Evolutionary conservation across 30 jellyfish, hydroid and myxozoan species (phyloP), one percentile per base, ranked within the genome.

Genomic region (Chironex yamaguchii): DNA sequence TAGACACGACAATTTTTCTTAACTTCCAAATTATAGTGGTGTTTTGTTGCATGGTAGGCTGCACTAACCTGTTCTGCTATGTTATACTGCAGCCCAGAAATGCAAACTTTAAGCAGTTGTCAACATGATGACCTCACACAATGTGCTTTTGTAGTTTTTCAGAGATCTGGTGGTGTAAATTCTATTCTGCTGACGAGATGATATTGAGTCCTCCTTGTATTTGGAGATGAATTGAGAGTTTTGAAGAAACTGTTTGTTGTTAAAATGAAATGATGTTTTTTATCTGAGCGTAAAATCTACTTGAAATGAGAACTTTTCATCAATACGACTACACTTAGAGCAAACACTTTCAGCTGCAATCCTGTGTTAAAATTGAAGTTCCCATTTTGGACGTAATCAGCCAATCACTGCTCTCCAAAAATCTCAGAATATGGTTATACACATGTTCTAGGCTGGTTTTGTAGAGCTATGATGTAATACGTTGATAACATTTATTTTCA

Each of bases 391-490:
- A 9, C 58, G 17, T 9, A 9, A 42, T 42, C 58, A 42, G 13
- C 58, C 58, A 42, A 42, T 42, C 58, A 42, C 58, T 42, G 58
- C 58, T 42, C 58, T 42, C 58, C 58, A 42, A 42, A 42, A 42
- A 42, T 42, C 58, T 6, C 13, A 42, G 58, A 42, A 42, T 42
- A 17, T 42, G 17, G 9, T 42, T 42, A 6, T 17, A 42, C 9
- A 42, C 17, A 42, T 42, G 58, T 42, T 42, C 13, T 42, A 42
- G 58, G 58, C 58, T 6, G 58, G n/a, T n/a, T n/a, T n/a, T n/a
- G n/a, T n/a, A n/a, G n/a, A n/a, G n/a, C n/a, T n/a, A n/a, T n/a
- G n/a, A n/a, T n/a, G n/a, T n/a, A n/a, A n/a, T n/a, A n/a, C n/a
- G n/a, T n/a, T n/a, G n/a, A n/a, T n/a, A n/a, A n/a, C n/a, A n/a